Percentiles rank a stretch among this genome's conserved stretches.
Conservation (phyloP, 2,113 vertebrate species). For the Brachypteracias leptosomus region DNA sequence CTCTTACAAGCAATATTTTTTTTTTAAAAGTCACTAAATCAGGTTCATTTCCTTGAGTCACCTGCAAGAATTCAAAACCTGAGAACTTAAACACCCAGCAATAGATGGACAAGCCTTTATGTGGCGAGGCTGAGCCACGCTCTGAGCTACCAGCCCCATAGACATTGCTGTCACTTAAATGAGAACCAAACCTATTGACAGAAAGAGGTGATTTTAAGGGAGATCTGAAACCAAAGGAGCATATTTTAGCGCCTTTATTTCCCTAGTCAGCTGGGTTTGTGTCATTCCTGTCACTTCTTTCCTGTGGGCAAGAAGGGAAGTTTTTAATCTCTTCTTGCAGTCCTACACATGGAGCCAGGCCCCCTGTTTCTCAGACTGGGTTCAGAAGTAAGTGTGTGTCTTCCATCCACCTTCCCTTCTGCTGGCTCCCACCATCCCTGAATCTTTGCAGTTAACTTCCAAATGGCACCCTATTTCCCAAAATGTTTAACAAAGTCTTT, state of each 20-base stretch:
- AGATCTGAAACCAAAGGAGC: background rate
- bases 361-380: background rate
- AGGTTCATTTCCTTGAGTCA: slow-evolving; percentile 1
- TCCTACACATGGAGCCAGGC: background rate
- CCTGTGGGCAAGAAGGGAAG: background rate
- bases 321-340: background rate
- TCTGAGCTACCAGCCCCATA: background rate
- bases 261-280: background rate
- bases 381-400: background rate
- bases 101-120: background rate
- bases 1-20: background rate
- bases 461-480: background rate
- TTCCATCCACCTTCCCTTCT: background rate
- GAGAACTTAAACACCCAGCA: background rate
- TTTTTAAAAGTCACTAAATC: background rate
- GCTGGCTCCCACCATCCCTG: background rate
- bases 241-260: background rate
- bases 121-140: background rate
- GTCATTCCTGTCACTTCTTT: background rate
- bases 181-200: background rate
- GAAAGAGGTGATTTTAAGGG: background rate
- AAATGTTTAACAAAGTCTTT: background rate
- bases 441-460: background rate
- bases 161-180: background rate
- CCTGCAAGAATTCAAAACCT: background rate